Percentiles rank a stretch among this genome's conserved stretches.
These are phyloP conservation scores for Tolypeutes matacus DNA, from an alignment of 2,797 vertebrate species.

Conservation along the genomic window DNA sequence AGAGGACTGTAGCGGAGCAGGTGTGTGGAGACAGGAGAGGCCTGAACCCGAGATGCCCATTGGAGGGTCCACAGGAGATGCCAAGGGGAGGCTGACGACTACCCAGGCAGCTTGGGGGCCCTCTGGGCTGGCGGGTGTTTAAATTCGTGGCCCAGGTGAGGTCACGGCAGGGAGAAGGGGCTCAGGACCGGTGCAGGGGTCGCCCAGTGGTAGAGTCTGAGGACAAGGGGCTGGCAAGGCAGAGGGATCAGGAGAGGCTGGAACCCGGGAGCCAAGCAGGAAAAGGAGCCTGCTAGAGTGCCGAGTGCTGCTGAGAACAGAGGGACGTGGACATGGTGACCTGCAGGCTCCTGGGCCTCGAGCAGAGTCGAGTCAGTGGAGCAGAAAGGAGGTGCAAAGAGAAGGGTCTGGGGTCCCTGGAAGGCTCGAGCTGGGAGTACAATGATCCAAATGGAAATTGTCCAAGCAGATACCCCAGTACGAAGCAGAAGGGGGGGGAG, in stretches of 20 bases:
- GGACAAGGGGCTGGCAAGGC: not conserved
- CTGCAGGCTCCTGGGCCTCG: not conserved
- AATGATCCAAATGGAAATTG: not conserved
- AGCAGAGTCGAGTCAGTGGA: not conserved
- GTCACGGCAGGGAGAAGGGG: not conserved
- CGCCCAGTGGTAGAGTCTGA: rapidly evolving
- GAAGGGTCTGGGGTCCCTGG: no score
- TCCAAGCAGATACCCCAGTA: not conserved
- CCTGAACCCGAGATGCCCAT: not conserved
- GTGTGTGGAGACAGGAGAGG: no score
- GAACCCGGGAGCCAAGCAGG: not conserved
- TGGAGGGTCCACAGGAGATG: not conserved
- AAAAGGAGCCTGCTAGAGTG: not conserved
- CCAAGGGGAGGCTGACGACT: not conserved
- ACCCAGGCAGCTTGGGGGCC: not conserved
- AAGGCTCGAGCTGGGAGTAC: no score
- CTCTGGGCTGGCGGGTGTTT: not conserved
- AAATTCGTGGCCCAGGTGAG: not conserved
- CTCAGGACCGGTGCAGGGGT: rapidly evolving
- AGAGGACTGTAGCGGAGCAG: not conserved
- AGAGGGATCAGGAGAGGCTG: not conserved
- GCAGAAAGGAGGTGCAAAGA: not conserved
- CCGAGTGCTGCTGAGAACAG: not conserved
- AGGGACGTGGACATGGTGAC: rapidly evolving
- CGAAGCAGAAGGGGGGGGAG: not conserved